A percentile compares a stretch with the other conserved stretches of the same genome.
These are phyloP conservation scores for Procavia capensis DNA, from an alignment of 2,113 vertebrate species.

Conservation along the genomic window DNA sequence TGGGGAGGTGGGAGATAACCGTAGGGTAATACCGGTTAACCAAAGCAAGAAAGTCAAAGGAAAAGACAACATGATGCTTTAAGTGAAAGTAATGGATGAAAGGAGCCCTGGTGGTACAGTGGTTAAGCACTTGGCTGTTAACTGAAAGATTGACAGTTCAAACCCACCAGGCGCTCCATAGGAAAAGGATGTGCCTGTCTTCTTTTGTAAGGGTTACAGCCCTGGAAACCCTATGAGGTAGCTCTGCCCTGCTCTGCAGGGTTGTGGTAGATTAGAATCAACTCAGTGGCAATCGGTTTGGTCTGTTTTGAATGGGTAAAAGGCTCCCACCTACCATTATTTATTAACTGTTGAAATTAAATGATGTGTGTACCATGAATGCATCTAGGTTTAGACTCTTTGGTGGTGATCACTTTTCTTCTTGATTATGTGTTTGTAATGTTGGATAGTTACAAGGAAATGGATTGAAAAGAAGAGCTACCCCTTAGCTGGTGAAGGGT, in stretches of 20 bases:
- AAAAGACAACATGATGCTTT: not conserved
- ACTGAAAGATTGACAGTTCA: not conserved
- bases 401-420: not conserved
- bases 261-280: not conserved
- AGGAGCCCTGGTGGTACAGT: not conserved
- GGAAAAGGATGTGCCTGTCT: not conserved
- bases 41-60: not conserved
- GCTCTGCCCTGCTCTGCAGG: not conserved
- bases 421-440: not conserved
- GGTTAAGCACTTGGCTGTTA: not conserved
- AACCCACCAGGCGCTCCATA: not conserved
- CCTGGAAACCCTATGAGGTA: not conserved
- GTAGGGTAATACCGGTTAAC: not conserved
- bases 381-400: not conserved
- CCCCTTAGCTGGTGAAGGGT: not conserved
- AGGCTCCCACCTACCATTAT: not conserved
- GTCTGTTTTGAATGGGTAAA: not conserved
- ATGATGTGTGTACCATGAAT: not conserved
- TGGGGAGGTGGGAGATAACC: no score
- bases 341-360: not conserved
- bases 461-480: not conserved
- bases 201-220: not conserved
- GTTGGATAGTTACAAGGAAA: not conserved
- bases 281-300: not conserved
- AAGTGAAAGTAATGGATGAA: not conserved